phyloP scores from a whole-genome alignment of 2,888 invertebrate species.

The Lasius fuliginosus region DNA sequence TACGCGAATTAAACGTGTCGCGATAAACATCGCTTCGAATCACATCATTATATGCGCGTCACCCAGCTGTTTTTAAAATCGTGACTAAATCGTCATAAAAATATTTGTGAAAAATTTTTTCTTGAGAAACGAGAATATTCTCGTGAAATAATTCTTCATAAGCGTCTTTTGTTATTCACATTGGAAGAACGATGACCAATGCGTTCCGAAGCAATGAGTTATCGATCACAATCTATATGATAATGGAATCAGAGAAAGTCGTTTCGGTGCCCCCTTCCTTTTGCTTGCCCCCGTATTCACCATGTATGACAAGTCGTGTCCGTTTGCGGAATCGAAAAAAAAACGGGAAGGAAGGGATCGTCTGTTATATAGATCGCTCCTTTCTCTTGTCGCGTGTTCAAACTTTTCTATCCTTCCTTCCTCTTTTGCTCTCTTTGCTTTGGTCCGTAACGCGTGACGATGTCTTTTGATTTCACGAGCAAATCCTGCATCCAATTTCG shows the following conservation, averaged over 20 bases:
- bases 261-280: constrained; percentile 26
- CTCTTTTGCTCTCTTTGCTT: constrained; percentile 48
- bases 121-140: not conserved
- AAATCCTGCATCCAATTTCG: constrained; percentile 74
- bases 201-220: constrained; percentile 58
- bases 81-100: not conserved
- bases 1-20: constrained; percentile 12
- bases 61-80: not conserved
- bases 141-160: not conserved
- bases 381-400: constrained; percentile 13
- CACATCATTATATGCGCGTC: not conserved
- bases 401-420: constrained; percentile 39
- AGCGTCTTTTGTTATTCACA: constrained; percentile 37
- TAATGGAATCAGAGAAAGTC: constrained; percentile 68
- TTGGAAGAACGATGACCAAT: constrained; percentile 35
- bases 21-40: not conserved
- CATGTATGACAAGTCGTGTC: constrained; percentile 50
- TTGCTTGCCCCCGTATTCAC: constrained; percentile 32
- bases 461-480: constrained; percentile 61
- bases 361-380: constrained; percentile 60
- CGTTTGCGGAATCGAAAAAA: constrained; percentile 41
- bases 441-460: constrained; percentile 42
- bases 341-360: constrained; percentile 42
- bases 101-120: constrained; percentile 9
- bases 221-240: constrained; percentile 77